Base-by-base conservation (phyloP, 2,113 vertebrate genomes). In the Odontophorus gujanensis region DNA sequence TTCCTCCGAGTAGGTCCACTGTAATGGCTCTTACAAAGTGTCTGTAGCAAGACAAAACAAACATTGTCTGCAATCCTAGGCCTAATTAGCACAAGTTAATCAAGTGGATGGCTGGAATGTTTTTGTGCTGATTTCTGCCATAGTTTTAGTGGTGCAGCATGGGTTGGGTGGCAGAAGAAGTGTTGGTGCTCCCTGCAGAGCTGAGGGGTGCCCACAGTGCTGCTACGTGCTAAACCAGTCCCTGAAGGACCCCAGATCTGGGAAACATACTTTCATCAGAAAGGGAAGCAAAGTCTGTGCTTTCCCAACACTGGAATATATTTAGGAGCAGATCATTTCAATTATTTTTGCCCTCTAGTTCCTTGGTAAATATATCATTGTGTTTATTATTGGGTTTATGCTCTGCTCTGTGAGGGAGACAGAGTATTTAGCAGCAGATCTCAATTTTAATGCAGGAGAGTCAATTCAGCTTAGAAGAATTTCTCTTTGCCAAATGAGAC, bases 361-460 rank as follows among this genome's bases (percentile, higher is more conserved):
- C 71, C 59, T 93, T 75, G 48, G 77, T 90, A 96, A 96, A 89
- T 85, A 80, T 28, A 85, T 91, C 16, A 42, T 83, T 11, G 5
- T 91, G 61, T 85, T 94, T 95, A 90, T 93, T 95, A 82, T 63
- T 92, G 59, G 50, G 80, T 89, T 91, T 92, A 57, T 83, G 57
- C 34, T 61, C 50, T 74, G 28, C 14, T 92, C 69, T 91, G 86
- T 67, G 22, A 13, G 36, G 43, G 47, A 90, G 81, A 66, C n/a
- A 28, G 80, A 93, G 42, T 65, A 75, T 77, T 86, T 93, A 95
- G 78, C 79, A 85, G 80, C 55, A 74, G 61, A 84, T 89, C 58
- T 95, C 76, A 38, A 10, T 83, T 92, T 93, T 94, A 80, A 90
- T 87, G 57, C 40, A 57, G 42, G 42, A 89, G 65, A 90, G 71